Percentiles rank a stretch among this genome's conserved stretches.
Conservation (phyloP, 1,140 invertebrate genomes). For the Holcopasites calliopsidis region DNA sequence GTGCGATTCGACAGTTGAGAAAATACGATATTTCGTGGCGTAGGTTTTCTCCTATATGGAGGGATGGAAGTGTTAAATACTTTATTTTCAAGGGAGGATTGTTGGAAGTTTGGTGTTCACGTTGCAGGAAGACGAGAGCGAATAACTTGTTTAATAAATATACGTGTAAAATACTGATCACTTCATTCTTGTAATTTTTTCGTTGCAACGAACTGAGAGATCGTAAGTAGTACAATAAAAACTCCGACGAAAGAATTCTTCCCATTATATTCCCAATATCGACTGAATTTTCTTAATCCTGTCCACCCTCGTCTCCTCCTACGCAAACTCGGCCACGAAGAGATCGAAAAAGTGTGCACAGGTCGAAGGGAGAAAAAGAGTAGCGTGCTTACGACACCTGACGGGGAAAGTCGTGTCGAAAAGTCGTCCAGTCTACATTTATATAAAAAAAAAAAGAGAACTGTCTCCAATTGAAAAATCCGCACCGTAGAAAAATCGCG, state of each 20-base stretch:
- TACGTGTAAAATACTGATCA: too few species aligned
- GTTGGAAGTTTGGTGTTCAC: not conserved
- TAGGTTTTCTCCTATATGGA: not conserved
- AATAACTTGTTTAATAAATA: not conserved
- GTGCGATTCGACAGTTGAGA: not conserved
- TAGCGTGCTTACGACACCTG: not conserved
- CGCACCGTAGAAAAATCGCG: not conserved
- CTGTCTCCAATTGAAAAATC: too few species aligned
- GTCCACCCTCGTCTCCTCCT: not conserved
- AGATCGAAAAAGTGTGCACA: conserved; percentile 23
- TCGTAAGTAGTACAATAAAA: too few species aligned
- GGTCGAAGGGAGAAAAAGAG: not conserved
- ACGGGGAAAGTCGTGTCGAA: conserved; percentile 15
- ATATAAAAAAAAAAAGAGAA: too few species aligned
- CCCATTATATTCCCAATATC: too few species aligned
- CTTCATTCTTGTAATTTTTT: not conserved
- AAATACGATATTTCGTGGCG: conserved; percentile 14
- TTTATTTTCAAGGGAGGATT: conserved; percentile 13
- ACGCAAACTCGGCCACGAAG: not conserved
- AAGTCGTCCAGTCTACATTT: conserved; percentile 23
- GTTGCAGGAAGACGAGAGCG: conserved; percentile 12
- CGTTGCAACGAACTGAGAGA: too few species aligned
- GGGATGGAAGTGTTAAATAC: not conserved
- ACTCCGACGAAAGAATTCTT: too few species aligned
- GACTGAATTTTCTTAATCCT: too few species aligned